A percentile compares a stretch with the other conserved stretches of the same genome.
phyloP scores from a whole-genome alignment of 2,113 vertebrate genomes.

The Perca flavescens region DNA sequence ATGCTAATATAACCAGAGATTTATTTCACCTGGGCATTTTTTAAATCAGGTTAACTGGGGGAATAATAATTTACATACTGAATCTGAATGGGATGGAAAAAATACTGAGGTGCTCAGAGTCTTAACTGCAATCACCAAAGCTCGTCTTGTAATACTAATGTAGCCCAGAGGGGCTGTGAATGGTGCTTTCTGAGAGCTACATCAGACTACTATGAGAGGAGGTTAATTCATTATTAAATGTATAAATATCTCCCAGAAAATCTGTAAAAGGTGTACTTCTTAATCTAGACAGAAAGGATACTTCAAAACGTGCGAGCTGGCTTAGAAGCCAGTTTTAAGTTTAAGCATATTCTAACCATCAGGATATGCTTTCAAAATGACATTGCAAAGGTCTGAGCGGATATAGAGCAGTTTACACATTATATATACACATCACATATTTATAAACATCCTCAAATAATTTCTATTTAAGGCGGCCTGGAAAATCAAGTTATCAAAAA shows the following conservation, averaged over 20 bases:
- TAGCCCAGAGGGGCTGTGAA: conserved; percentile 35
- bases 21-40: neutral
- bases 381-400: conserved; percentile 58
- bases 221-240: conserved; percentile 20
- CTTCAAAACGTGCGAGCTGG: conserved; percentile 15
- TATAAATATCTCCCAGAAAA: conserved; percentile 44
- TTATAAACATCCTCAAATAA: conserved; percentile 63
- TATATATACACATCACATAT: conserved; percentile 62
- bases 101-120: conserved; percentile 53
- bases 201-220: conserved; percentile 51
- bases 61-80: conserved; percentile 1
- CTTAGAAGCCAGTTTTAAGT: neutral
- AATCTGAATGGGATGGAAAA: conserved; percentile 29
- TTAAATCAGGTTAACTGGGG: neutral
- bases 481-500: conserved; percentile 61
- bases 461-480: conserved; percentile 70
- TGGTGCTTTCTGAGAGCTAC: conserved; percentile 50
- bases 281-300: conserved; percentile 30
- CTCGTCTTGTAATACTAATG: conserved; percentile 27
- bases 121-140: conserved; percentile 15
- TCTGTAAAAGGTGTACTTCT: conserved; percentile 27
- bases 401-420: conserved; percentile 55
- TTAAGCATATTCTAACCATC: conserved; percentile 38
- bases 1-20: neutral
- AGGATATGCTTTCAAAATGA: conserved; percentile 52